Base-by-base conservation (phyloP, 2,113 vertebrate species). In the Hucho hucho region DNA sequence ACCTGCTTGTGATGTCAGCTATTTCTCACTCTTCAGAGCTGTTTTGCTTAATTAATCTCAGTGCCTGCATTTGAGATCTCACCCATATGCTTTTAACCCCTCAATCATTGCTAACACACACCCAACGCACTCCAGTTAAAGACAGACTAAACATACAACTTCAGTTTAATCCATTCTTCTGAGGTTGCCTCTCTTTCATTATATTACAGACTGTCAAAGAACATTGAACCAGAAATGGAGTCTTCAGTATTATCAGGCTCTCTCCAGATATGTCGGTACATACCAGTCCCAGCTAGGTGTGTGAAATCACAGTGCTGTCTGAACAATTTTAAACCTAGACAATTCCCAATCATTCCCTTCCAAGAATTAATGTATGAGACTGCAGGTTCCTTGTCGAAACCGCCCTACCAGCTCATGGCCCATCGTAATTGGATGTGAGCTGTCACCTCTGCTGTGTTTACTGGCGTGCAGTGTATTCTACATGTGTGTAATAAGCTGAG, bases 41-140 rank as follows among this genome's bases (percentile, higher is more conserved):
- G 53, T 56, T 56, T 14, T 56, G 53, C 14, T 66, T 77, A 58
- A 79, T 83, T 79, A 63, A 53, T 77, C 69, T 77, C 69, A 26
- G 75, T 46, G 68, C 24, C n/a, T 74, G 28, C 4, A 16, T 47
- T 64, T 63, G 64, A 26, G 58, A 71, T 22, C 18, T 5, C 26
- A 13, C 28, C 49, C 20, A 73, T 12, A 14, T 53, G 26, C 46
- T 18, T 64, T 43, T 16, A 46, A 47, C n/a, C 29, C 67, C 28
- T 16, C 56, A 43, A 3, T 14, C 61, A 47, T 24, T 47, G 43
- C 37, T 46, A 4, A 47, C n/a, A 65, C 26, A 64, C 4, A 74
- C 11, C 37, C 37, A 43, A 43, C 7, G 1, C 37, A 43, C 37
- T 43, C 37, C 37, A 43, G 37, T 43, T 43, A 43, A 43, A 43